Evolutionary conservation across 2,113 vertebrate species (phyloP).

Genomic region (Chloroceryle aenea): DNA sequence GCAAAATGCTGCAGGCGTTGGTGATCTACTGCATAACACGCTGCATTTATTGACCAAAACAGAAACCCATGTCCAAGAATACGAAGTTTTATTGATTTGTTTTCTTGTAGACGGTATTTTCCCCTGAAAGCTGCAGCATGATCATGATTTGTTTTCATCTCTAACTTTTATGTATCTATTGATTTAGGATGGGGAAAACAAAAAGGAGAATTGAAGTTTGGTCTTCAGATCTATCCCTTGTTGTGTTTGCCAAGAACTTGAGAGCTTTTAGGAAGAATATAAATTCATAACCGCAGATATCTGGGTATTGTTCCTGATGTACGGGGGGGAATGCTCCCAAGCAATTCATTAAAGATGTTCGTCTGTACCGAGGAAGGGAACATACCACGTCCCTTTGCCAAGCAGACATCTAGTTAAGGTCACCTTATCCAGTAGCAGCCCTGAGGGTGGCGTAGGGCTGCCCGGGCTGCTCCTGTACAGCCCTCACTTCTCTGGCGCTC

Average conservation of each 20-base stretch:
- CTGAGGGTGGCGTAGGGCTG: not conserved
- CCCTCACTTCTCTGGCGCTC: not conserved
- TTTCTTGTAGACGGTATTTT: slow-evolving; percentile 51
- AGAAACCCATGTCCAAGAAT: slow-evolving; percentile 40
- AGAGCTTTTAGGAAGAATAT: not conserved
- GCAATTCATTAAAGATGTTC: slow-evolving; percentile 1
- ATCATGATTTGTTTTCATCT: slow-evolving; percentile 66
- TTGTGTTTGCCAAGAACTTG: not conserved
- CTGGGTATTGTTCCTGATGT: not conserved
- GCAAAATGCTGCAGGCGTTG: not conserved
- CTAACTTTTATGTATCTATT: slow-evolving; percentile 51
- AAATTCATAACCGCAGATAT: not conserved
- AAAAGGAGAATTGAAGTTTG: slow-evolving; percentile 30
- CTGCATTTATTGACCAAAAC: slow-evolving; percentile 66
- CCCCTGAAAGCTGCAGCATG: slow-evolving; percentile 22
- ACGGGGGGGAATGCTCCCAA: accelerated
- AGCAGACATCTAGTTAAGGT: not conserved
- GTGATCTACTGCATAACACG: slow-evolving; percentile 28
- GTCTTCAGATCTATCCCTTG: slow-evolving; percentile 22
- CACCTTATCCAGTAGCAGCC: not conserved
- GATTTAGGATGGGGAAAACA: not conserved
- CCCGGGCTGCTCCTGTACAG: not conserved
- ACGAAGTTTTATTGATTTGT: slow-evolving; percentile 68
- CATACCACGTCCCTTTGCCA: not conserved
- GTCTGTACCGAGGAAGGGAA: not conserved